Conservation (phyloP, 2,797 vertebrate species). For the Siniperca undulata region DNA sequence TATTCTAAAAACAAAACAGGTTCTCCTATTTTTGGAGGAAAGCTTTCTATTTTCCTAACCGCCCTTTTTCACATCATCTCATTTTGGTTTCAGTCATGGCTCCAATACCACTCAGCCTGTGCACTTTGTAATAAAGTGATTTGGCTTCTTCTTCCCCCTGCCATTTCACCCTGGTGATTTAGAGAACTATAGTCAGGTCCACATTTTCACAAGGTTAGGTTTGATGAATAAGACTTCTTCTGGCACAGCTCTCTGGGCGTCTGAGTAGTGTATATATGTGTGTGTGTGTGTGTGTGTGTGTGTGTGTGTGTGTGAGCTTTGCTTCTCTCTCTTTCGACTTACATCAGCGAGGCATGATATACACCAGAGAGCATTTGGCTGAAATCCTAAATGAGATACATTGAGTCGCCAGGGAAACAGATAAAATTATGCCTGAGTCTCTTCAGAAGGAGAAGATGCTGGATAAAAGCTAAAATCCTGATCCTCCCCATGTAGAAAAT, state of each 20-base stretch:
- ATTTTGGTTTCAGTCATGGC: conserved; percentile 60
- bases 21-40: conserved; percentile 50
- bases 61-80: conserved; percentile 42
- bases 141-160: conserved; percentile 41
- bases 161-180: conserved; percentile 70
- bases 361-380: conserved; percentile 67
- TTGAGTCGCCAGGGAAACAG: conserved; percentile 48
- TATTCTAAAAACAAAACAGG: conserved; percentile 47
- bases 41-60: conserved; percentile 42
- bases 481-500: background rate
- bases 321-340: conserved; percentile 45
- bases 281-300: conserved; percentile 19
- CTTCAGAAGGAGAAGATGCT: conserved; percentile 11
- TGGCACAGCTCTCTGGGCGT: conserved; percentile 49
- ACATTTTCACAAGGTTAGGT: conserved; percentile 68
- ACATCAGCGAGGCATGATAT: conserved; percentile 55
- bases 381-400: conserved; percentile 60
- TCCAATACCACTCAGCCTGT: conserved; percentile 46
- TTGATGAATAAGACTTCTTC: conserved; percentile 71
- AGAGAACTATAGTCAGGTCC: conserved; percentile 57
- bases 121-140: conserved; percentile 61
- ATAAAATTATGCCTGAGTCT: conserved; percentile 36
- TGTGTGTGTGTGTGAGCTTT: conserved; percentile 26
- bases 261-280: conserved; percentile 16
- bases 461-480: conserved; percentile 25